Evolutionary conservation across 2,888 invertebrate genomes (phyloP).

Genomic region (Lasioglossum morio): DNA sequence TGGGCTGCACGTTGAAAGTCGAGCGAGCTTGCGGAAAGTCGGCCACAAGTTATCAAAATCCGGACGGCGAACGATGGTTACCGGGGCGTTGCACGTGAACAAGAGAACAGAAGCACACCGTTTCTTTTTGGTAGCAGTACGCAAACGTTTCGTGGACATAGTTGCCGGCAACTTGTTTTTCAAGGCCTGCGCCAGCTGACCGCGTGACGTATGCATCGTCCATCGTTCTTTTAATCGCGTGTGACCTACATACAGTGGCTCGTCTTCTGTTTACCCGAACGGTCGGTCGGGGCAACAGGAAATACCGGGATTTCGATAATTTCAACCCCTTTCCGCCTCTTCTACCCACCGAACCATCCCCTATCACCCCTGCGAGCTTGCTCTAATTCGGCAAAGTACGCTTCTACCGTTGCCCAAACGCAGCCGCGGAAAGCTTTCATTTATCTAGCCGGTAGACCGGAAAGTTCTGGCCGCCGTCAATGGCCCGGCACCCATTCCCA

Average conservation of each 20-base stretch:
- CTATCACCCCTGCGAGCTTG: neutral
- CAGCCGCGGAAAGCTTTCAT: neutral
- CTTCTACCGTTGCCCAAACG: neutral
- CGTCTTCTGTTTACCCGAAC: constrained; percentile 49
- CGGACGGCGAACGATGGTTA: neutral
- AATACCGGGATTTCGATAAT: constrained; percentile 8
- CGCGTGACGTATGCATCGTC: constrained; percentile 55
- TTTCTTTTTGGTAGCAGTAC: too few relatives aligned
- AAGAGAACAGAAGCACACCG: neutral
- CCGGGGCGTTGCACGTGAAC: neutral
- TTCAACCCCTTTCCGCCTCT: neutral
- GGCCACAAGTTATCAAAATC: neutral
- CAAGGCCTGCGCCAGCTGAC: constrained; percentile 41
- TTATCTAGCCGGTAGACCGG: neutral
- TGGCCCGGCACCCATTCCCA: too few relatives aligned
- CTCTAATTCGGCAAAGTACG: neutral
- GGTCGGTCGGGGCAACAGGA: neutral
- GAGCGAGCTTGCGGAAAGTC: neutral
- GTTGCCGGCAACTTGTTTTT: constrained; percentile 42
- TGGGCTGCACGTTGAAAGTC: too few relatives aligned
- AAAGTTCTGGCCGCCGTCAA: too few relatives aligned
- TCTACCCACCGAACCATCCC: too few relatives aligned
- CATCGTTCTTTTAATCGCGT: constrained; percentile 57
- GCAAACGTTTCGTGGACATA: neutral
- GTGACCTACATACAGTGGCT: constrained; percentile 52